Evolutionary conservation across 2,113 vertebrate genomes (phyloP).

Genomic region (Clarias magur): DNA sequence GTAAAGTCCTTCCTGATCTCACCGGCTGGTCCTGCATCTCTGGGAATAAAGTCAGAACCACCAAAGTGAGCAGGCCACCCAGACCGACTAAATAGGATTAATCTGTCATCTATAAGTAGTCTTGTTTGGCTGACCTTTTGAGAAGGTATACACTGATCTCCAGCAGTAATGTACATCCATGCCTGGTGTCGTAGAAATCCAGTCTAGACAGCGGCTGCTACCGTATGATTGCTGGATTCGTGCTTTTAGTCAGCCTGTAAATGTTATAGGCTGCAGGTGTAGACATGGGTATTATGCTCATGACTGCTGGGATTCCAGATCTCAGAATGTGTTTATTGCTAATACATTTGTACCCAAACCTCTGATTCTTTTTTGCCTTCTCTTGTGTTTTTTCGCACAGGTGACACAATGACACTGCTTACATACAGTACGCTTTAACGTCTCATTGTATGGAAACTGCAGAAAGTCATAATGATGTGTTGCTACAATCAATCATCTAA

Average conservation of each 20-base stretch:
- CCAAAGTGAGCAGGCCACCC: constrained; percentile 80
- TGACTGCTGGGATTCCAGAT: background rate
- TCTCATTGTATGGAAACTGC: background rate
- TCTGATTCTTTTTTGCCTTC: background rate
- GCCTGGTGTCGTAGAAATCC: constrained; percentile 2
- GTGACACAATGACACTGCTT: constrained; percentile 30
- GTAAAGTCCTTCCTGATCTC: constrained; percentile 90
- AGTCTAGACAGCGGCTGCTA: background rate
- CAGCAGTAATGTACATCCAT: constrained; percentile 15
- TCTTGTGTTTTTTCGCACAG: background rate
- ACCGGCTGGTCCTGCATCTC: constrained; percentile 96
- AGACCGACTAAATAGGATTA: background rate
- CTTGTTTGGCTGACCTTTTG: background rate
- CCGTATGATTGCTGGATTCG: background rate
- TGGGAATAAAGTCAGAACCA: constrained; percentile 96
- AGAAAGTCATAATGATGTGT: constrained; percentile 21
- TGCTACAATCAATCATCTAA: background rate
- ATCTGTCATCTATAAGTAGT: background rate
- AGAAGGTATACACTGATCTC: background rate
- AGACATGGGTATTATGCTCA: background rate
- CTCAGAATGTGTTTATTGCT: background rate
- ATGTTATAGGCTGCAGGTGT: background rate
- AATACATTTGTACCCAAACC: background rate
- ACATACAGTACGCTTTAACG: background rate
- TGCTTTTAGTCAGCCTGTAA: background rate